Evolutionary conservation across 2,888 invertebrate genomes (phyloP), one percentile per base, ranked within the genome.

Genomic region (Ferdinandea cuprea): DNA sequence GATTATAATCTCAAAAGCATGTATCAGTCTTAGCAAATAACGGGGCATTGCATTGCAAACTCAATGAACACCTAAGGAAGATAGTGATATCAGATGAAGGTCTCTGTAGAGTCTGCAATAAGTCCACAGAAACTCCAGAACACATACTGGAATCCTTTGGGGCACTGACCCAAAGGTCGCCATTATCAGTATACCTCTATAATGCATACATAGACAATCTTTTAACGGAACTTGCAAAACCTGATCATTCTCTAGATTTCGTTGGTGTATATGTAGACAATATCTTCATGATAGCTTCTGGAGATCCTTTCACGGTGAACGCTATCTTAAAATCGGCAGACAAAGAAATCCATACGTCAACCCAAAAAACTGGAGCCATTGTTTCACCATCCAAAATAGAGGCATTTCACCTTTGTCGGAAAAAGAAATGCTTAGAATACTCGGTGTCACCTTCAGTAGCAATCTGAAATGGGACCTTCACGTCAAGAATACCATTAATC

Each of bases 141-240:
- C n/a, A n/a, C n/a, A n/a, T n/a, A n/a, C n/a, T n/a, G n/a, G n/a
- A n/a, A n/a, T n/a, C n/a, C n/a, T n/a, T n/a, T n/a, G n/a, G n/a
- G n/a, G n/a, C n/a, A n/a, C n/a, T n/a, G n/a, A n/a, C n/a, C 17
- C 61, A 63, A 63, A 48, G 50, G 0, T 63, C 21, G 3, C 50
- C 37, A 0, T 37, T 63, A 1, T 65, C 48, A 15, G 50, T 65
- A 11, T 35, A 37, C 17, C 21, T 65, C 0, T 63, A 48, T 15
- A 63, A 63, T 37, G 61, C 61, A 6, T 50, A 63, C 7, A 63
- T 50, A 25, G 63, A 63, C 7, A 13, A 21, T 15, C 63, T 37
- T 9, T 37, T 50, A 37, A 15, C 5, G 0, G 25, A 65, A 5
- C 21, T 65, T 13, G 5, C 15, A 4, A 8, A 25, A 15, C 37